A percentile compares a stretch with the other conserved stretches of the same genome.
phyloP scores from a whole-genome alignment of 2,888 invertebrate species.

The Caenorhabditis japonica region DNA sequence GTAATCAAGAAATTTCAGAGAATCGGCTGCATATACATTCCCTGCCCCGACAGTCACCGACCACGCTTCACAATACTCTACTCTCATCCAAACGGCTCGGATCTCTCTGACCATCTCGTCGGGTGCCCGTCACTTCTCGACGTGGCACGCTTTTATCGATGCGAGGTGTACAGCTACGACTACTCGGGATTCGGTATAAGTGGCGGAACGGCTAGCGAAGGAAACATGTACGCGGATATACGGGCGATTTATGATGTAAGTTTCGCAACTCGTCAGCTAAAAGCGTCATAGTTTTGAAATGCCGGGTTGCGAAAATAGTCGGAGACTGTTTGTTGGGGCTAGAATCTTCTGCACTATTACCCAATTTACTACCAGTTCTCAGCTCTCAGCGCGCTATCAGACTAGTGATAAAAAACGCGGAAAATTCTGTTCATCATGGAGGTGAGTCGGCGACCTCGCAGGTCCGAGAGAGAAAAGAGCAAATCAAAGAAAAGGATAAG shows the following conservation, averaged over 20 bases:
- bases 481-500: too few relatives aligned
- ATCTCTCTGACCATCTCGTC: conserved; percentile 66
- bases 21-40: conserved; percentile 58
- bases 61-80: conserved; percentile 65
- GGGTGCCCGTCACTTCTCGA: conserved; percentile 57
- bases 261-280: neutral
- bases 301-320: too few relatives aligned
- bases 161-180: conserved; percentile 68
- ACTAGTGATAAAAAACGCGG: too few relatives aligned
- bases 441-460: too few relatives aligned
- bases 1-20: too few relatives aligned
- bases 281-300: neutral
- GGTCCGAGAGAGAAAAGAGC: too few relatives aligned
- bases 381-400: too few relatives aligned
- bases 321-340: too few relatives aligned
- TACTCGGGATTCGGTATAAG: conserved; percentile 71
- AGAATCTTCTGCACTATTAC: too few relatives aligned
- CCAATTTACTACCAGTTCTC: too few relatives aligned
- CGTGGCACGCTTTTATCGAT: conserved; percentile 60
- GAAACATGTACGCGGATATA: conserved; percentile 63
- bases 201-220: conserved; percentile 59
- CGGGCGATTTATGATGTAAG: conserved; percentile 57
- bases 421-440: too few relatives aligned
- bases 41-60: conserved; percentile 23
- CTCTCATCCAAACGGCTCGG: conserved; percentile 70